phyloP scores from a whole-genome alignment of 2,797 vertebrate species.

The Pampus argenteus region DNA sequence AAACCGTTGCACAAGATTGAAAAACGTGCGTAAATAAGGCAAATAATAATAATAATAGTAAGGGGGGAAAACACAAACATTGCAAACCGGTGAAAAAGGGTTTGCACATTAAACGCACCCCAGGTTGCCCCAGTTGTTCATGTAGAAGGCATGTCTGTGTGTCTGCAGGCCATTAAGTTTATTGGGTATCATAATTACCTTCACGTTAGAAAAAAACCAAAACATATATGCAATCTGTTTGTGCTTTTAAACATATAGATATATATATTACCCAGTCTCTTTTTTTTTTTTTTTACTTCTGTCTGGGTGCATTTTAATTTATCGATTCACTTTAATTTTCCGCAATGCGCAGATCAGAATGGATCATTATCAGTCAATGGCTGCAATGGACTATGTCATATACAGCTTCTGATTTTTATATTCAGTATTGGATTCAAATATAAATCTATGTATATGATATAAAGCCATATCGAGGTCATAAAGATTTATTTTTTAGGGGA shows the following conservation, averaged over 20 bases:
- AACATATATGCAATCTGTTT: neutral
- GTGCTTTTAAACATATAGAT: no score
- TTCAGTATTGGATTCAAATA: neutral
- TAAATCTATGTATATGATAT: no score
- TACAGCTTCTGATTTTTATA: neutral
- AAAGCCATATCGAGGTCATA: no score
- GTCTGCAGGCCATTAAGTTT: neutral
- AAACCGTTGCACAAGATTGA: slow-evolving; percentile 26
- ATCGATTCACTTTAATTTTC: slow-evolving; percentile 27
- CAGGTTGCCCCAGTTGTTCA: neutral
- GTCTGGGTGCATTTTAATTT: neutral
- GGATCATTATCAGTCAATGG: neutral
- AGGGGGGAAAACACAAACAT: no score
- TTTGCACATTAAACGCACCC: neutral
- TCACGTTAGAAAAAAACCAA: neutral
- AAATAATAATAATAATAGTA: no score
- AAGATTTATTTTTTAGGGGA: neutral
- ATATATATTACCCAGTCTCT: neutral
- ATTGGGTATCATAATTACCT: neutral
- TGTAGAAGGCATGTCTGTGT: neutral
- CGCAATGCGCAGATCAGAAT: neutral
- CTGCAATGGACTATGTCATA: neutral
- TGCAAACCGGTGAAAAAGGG: slow-evolving; percentile 2
- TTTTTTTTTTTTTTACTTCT: neutral
- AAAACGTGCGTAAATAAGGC: neutral